A percentile compares a stretch with the other conserved stretches of the same genome.
These are phyloP conservation scores for Teleopsis dalmanni DNA, from an alignment of 1,140 invertebrate genomes.

Conservation along the genomic window DNA sequence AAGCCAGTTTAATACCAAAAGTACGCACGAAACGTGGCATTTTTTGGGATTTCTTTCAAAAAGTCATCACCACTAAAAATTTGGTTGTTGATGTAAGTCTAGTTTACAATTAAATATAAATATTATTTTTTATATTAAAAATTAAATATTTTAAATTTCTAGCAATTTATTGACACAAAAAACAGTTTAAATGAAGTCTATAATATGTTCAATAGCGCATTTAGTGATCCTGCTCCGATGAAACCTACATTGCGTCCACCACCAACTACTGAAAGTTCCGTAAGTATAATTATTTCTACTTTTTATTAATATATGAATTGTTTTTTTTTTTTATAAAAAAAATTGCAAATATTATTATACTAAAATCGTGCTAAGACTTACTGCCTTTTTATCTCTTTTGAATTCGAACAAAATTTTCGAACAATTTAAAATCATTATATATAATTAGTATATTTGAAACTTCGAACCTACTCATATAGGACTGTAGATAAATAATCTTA, in stretches of 20 bases:
- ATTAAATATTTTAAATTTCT: background rate
- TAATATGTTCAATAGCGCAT: slow-evolving; percentile 35
- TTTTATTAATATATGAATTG: background rate
- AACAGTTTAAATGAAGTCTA: slow-evolving; percentile 33
- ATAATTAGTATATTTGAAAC: no score
- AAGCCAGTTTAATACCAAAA: background rate
- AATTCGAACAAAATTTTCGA: no score
- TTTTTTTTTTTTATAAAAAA: background rate
- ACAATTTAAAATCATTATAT: no score
- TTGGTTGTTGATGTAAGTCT: slow-evolving; percentile 34
- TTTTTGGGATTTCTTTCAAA: slow-evolving; percentile 40
- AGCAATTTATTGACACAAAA: slow-evolving; percentile 41
- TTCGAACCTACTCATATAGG: no score
- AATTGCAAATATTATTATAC: no score
- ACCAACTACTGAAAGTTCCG: slow-evolving; percentile 27
- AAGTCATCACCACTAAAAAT: slow-evolving; percentile 36
- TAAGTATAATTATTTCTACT: slow-evolving; percentile 10
- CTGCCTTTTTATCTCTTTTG: no score
- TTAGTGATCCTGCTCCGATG: slow-evolving; percentile 30
- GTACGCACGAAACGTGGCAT: slow-evolving; percentile 24
- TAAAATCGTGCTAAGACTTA: no score
- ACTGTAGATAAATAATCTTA: no score
- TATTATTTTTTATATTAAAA: background rate
- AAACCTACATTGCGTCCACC: slow-evolving; percentile 23
- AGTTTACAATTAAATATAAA: background rate